Base-by-base conservation (phyloP, 2,797 vertebrate genomes). In the Melanotaenia parkinsoni region DNA sequence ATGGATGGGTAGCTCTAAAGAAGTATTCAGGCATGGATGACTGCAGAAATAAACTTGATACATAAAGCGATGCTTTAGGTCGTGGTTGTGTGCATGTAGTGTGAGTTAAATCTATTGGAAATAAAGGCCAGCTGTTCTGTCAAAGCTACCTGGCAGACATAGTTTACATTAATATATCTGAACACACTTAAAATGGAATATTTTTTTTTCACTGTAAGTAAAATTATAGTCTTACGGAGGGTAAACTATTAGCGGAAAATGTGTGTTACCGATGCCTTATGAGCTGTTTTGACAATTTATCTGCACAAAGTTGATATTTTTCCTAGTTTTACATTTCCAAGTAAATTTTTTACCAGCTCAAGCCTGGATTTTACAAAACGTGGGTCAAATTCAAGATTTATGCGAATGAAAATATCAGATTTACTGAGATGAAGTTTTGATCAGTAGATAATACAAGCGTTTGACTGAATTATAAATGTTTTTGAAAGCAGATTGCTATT, bases 391-490 rank as follows among this genome's bases (percentile, higher is more conserved):
- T 30, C 45, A 47, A 20, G n/a, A n/a, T 47, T 6, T 20, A n/a
- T n/a, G 20, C 45, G 0, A 47, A 47, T n/a, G 6, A 47, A n/a
- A n/a, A 47, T 47, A 7, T 47, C 18, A 37, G 72, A 7, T 56
- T 26, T 26, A 13, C 13, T 5, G 13, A 28, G 13, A 56, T n/a
- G 12, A 0, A 35, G 9, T 59, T 35, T 72, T 1, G 0, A 68
- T 60, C 28, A 30, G 24, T 16, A 35, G 60, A 66, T 26, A 40
- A 38, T 40, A 0, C n/a, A 45, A 59, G 30, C 51, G 4, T 40
- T 59, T 57, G 35, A 58, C 12, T 58, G 20, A 51, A 22, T 68
- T 56, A 18, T 58, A 45, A 63, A 69, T 50, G n/a, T 37, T 20
- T 65, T 66, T 37, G 5, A 5, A 50, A 11, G 16, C 33, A 37